phyloP scores from a whole-genome alignment of 2,888 invertebrate species.

The Philaethria dido region DNA sequence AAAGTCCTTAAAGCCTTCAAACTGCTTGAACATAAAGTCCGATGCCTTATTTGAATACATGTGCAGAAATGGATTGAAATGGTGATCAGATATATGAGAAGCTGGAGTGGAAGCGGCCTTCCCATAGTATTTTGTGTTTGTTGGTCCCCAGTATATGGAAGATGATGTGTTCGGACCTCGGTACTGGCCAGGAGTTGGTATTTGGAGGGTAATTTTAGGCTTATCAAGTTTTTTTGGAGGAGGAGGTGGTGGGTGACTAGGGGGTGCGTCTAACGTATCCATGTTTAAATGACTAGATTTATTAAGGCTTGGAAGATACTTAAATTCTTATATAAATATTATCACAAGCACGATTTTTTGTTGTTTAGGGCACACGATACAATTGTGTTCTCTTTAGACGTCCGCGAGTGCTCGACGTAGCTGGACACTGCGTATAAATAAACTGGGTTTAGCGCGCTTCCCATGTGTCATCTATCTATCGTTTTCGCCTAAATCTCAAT shows the following conservation, averaged over 20 bases:
- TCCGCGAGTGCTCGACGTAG: constrained; percentile 61
- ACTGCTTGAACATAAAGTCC: constrained; percentile 91
- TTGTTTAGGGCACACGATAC: constrained; percentile 43
- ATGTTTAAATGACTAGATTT: constrained; percentile 46
- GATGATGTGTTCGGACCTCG: constrained; percentile 54
- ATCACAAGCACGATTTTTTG: constrained; percentile 54
- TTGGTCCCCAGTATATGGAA: constrained; percentile 52
- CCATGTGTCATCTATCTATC: constrained; percentile 41
- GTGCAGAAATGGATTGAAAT: constrained; percentile 69
- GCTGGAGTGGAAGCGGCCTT: constrained; percentile 60
- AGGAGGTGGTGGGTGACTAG: constrained; percentile 69
- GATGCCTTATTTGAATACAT: constrained; percentile 88
- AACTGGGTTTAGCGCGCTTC: constrained; percentile 52
- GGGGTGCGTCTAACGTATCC: constrained; percentile 62
- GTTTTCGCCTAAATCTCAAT: constrained; percentile 23
- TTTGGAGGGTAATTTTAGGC: constrained; percentile 80
- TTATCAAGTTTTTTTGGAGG: constrained; percentile 63
- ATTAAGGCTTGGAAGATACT: constrained; percentile 59
- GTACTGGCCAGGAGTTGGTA: constrained; percentile 59
- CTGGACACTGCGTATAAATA: constrained; percentile 80
- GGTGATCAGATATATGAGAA: constrained; percentile 67
- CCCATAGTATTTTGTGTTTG: constrained; percentile 57
- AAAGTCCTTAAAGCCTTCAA: constrained; percentile 90
- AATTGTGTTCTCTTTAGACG: constrained; percentile 54
- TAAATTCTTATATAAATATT: constrained; percentile 39